Percentiles rank a stretch among this genome's conserved stretches.
phyloP scores from a whole-genome alignment of 2,888 invertebrate species.

The Acanthosepion esculentum region DNA sequence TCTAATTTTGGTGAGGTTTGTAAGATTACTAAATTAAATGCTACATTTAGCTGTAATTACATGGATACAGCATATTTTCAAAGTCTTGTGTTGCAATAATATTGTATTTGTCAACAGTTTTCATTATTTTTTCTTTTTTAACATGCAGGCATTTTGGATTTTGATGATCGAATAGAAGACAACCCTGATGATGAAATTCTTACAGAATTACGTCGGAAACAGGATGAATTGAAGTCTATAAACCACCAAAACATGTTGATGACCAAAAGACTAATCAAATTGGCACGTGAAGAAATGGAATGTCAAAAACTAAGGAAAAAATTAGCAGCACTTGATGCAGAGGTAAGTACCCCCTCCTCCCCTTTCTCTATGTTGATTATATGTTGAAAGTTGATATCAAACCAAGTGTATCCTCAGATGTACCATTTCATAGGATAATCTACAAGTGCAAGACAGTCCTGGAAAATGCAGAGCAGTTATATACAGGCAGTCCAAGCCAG shows the following conservation, averaged over 20 bases:
- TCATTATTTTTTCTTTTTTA: constrained; percentile 34
- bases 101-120: neutral
- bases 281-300: constrained; percentile 86
- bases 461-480: too few relatives aligned
- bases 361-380: too few relatives aligned
- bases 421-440: too few relatives aligned
- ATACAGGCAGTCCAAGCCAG: too few relatives aligned
- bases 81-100: neutral
- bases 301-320: constrained; percentile 86
- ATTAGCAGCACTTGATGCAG: constrained; percentile 81
- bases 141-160: constrained; percentile 70
- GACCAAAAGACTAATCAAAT: constrained; percentile 81
- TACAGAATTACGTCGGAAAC: constrained; percentile 89
- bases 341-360: constrained; percentile 61
- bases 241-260: constrained; percentile 83
- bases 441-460: too few relatives aligned
- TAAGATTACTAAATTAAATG: too few relatives aligned
- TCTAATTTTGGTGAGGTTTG: too few relatives aligned
- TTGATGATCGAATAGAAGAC: constrained; percentile 72
- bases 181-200: constrained; percentile 85
- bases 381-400: too few relatives aligned
- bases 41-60: neutral
- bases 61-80: neutral
- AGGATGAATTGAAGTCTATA: constrained; percentile 80
- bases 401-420: too few relatives aligned